Percentiles rank a stretch among this genome's conserved stretches.
Evolutionary conservation across 2,113 vertebrate genomes (phyloP).

Genomic region (Myotis yumanensis): DNA sequence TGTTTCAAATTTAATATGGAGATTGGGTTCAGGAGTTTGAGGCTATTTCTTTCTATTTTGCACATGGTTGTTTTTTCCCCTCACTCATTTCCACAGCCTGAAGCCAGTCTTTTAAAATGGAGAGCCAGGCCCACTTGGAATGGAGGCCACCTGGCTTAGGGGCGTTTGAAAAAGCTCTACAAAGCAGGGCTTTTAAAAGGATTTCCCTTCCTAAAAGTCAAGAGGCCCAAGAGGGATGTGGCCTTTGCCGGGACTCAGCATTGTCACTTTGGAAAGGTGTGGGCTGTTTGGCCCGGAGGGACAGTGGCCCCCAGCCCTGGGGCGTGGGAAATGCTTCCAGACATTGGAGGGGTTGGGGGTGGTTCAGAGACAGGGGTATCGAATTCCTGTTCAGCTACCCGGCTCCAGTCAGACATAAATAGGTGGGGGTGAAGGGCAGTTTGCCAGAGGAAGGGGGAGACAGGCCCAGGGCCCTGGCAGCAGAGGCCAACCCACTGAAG

Average conservation of each 20-base stretch:
- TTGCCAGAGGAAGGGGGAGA: neutral
- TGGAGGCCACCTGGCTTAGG: neutral
- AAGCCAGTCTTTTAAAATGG: constrained; percentile 17
- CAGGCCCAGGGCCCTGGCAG: neutral
- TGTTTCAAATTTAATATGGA: constrained; percentile 65
- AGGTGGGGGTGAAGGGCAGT: neutral
- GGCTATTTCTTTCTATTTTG: constrained; percentile 43
- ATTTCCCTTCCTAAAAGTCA: constrained; percentile 30
- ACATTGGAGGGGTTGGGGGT: neutral
- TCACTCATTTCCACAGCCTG: neutral
- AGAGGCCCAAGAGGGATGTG: neutral
- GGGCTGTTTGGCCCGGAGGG: neutral
- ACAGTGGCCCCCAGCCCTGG: neutral
- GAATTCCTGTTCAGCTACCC: neutral
- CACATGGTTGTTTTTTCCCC: neutral
- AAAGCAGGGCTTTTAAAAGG: constrained; percentile 20
- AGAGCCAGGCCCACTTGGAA: neutral
- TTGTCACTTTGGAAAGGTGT: neutral
- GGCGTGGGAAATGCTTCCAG: neutral
- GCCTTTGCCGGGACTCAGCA: neutral
- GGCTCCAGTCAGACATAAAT: neutral
- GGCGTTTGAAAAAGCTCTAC: neutral
- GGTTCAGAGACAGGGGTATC: neutral
- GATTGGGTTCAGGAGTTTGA: constrained; percentile 43
- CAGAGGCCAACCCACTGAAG: neutral